Evolutionary conservation across 2,797 vertebrate genomes (phyloP).

Genomic region (Fringilla coelebs): DNA sequence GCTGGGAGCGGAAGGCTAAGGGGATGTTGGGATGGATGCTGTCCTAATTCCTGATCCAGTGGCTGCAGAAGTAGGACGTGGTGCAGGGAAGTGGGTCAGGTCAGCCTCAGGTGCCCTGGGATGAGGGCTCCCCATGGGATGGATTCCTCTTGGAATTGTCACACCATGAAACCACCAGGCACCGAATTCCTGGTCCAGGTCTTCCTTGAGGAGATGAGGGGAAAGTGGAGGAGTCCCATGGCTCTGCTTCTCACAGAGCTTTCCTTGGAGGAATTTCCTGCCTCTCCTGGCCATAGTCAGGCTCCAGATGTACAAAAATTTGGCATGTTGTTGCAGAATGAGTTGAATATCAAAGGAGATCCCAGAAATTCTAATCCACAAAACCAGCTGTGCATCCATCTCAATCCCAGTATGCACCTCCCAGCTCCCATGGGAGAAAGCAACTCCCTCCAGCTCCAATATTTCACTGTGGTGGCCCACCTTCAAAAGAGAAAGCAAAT

Average conservation of each 20-base stretch:
- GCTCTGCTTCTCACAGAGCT: neutral
- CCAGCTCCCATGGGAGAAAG: neutral
- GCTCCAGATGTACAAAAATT: neutral
- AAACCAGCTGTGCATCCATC: neutral
- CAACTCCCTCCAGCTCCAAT: neutral
- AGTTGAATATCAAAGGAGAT: neutral
- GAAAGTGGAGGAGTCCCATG: neutral
- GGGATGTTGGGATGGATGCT: neutral
- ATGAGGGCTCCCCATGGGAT: rapidly evolving
- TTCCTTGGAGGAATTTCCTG: neutral
- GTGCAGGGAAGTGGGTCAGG: slow-evolving; percentile 21
- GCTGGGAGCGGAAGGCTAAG: slow-evolving; percentile 16
- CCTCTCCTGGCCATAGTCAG: neutral
- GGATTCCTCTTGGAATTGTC: neutral
- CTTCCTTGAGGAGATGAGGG: neutral
- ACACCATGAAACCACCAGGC: rapidly evolving
- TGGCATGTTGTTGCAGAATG: neutral
- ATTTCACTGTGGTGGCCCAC: neutral
- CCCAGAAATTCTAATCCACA: neutral
- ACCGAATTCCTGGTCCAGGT: neutral
- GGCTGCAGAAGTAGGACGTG: neutral
- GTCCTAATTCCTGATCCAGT: neutral
- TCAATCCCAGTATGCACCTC: neutral
- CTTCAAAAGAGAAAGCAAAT: neutral
- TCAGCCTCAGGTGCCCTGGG: neutral